Percentiles rank a stretch among this genome's conserved stretches.
Conservation (phyloP, 2,113 vertebrate genomes). For the Petaurus breviceps region DNA sequence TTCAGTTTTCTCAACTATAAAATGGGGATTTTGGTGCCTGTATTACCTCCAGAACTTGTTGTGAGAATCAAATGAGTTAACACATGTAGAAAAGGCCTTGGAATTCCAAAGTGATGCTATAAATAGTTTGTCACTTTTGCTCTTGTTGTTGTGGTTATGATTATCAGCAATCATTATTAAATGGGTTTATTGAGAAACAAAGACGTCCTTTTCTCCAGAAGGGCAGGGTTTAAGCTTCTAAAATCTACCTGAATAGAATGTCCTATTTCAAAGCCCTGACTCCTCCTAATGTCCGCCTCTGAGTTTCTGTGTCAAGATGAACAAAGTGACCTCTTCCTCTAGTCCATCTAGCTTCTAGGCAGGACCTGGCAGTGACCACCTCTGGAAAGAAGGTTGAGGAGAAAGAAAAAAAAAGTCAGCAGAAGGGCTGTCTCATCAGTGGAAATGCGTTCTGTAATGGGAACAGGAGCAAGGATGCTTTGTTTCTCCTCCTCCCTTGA, state of each 20-base stretch:
- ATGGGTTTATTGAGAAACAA: not conserved
- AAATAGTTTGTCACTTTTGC: not conserved
- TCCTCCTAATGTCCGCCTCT: not conserved
- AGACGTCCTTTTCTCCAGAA: not conserved
- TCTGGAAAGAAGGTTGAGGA: not conserved
- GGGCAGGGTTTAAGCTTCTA: not conserved
- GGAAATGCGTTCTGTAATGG: conserved; percentile 29
- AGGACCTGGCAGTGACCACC: not conserved
- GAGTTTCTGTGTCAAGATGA: not conserved
- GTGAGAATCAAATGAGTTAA: not conserved
- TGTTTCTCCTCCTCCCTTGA: conserved; percentile 42
- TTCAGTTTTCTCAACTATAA: not conserved
- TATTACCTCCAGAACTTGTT: not conserved
- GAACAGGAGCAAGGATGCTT: conserved; percentile 40
- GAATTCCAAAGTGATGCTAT: not conserved
- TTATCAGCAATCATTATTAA: not conserved
- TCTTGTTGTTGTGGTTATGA: not conserved
- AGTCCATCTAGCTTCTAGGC: not conserved
- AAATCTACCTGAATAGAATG: not conserved
- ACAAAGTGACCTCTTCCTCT: not conserved
- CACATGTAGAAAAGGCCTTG: not conserved
- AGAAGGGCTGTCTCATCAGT: not conserved
- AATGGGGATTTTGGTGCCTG: not conserved
- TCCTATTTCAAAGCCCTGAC: not conserved
- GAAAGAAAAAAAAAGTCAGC: not conserved